Conservation (phyloP, 1,140 invertebrate genomes). For the Tetragnatha versicolor region DNA sequence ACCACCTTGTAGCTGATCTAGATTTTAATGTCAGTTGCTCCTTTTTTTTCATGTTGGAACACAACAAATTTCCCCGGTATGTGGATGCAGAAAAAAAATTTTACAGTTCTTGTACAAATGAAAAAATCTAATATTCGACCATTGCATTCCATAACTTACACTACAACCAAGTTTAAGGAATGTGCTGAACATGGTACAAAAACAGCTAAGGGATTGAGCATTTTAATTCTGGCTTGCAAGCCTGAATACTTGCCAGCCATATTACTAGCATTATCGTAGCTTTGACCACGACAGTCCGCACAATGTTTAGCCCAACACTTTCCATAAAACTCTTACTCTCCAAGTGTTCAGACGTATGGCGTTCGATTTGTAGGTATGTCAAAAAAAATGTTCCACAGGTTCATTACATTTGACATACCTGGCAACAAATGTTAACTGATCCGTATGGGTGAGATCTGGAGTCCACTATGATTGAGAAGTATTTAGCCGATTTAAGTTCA, state of each 20-base stretch:
- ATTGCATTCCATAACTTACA: not conserved
- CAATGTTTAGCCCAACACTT: not conserved
- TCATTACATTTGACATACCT: not conserved
- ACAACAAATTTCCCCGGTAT: not conserved
- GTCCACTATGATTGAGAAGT: slow-evolving; percentile 12
- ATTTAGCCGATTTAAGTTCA: slow-evolving; percentile 21
- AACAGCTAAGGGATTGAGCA: not conserved
- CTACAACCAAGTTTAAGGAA: slow-evolving; percentile 12
- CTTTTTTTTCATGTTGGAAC: not conserved
- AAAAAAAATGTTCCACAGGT: slow-evolving; percentile 8
- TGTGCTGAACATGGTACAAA: slow-evolving; percentile 19
- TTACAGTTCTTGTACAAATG: not conserved
- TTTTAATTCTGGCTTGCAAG: slow-evolving; percentile 1
- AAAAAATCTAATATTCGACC: not conserved
- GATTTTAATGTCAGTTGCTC: not conserved
- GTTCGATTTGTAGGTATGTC: not conserved
- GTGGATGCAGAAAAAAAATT: slow-evolving; percentile 13
- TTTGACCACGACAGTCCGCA: not conserved
- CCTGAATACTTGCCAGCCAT: slow-evolving; percentile 20
- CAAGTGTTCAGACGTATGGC: slow-evolving; percentile 11
- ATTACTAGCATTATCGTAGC: slow-evolving; percentile 22
- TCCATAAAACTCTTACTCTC: not conserved
- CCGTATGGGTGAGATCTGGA: slow-evolving; percentile 19
- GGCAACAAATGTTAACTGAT: slow-evolving; percentile 12
- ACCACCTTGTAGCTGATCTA: not conserved